Percentiles rank a stretch among this genome's conserved stretches.
phyloP scores from a whole-genome alignment of 2,888 invertebrate species.

The Neoscelio sp. region DNA sequence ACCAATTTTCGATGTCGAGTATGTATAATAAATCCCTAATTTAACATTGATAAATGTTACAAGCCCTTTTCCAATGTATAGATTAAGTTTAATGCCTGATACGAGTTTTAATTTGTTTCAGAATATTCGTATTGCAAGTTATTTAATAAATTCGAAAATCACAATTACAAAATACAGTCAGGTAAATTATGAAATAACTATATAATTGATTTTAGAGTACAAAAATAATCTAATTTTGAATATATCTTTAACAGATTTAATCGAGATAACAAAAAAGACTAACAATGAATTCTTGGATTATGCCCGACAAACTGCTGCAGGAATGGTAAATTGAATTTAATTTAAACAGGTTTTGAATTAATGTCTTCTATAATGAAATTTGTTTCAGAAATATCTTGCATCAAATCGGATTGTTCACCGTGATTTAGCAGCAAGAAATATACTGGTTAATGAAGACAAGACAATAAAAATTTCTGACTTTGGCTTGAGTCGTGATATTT shows the following conservation, averaged over 20 bases:
- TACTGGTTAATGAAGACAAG: conserved; percentile 90
- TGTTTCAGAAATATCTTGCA: conserved; percentile 89
- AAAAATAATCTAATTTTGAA: conserved; percentile 8
- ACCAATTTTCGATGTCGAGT: too few species aligned
- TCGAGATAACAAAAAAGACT: conserved; percentile 82
- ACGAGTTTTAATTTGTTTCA: too few species aligned
- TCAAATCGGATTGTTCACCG: conserved; percentile 92
- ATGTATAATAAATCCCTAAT: too few species aligned
- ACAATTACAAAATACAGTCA: too few species aligned
- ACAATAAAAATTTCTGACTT: conserved; percentile 95
- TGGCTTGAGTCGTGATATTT: conserved; percentile 93
- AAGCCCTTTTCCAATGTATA: too few species aligned
- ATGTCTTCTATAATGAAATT: background rate
- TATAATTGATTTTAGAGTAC: too few species aligned
- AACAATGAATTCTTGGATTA: conserved; percentile 90
- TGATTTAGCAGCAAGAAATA: conserved; percentile 94
- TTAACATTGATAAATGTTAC: too few species aligned
- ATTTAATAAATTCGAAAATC: too few species aligned
- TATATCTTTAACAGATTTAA: conserved; percentile 52
- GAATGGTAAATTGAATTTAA: conserved; percentile 87
- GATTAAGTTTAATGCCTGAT: too few species aligned
- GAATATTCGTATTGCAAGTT: too few species aligned
- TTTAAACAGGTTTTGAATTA: background rate
- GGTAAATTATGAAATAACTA: too few species aligned
- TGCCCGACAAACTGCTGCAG: conserved; percentile 92